Evolutionary conservation across 2,113 vertebrate species (phyloP).

Genomic region (Chamaea fasciata): DNA sequence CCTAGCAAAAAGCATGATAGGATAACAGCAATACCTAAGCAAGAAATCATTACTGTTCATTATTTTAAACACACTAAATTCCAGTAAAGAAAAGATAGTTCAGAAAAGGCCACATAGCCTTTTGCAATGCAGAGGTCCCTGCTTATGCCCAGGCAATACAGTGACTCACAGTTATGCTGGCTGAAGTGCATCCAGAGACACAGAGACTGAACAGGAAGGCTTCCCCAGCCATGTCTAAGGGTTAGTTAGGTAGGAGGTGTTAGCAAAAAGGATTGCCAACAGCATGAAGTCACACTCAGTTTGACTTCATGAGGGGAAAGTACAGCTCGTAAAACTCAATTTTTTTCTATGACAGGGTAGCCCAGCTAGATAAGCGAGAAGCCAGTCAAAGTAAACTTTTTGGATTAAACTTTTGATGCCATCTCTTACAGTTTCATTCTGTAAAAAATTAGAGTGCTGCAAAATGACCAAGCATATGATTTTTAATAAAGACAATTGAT

Average conservation of each 20-base stretch:
- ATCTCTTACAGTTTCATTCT: not conserved
- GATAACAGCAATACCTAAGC: not conserved
- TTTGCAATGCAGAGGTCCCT: not conserved
- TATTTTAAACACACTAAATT: not conserved
- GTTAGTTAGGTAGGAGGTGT: not conserved
- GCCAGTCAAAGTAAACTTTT: accelerated
- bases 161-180: not conserved
- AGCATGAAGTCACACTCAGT: not conserved
- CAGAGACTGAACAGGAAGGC: not conserved
- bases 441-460: not conserved
- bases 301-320: not conserved
- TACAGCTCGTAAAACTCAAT: not conserved
- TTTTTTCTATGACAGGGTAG: not conserved
- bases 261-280: not conserved
- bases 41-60: not conserved
- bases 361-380: not conserved
- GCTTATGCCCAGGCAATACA: no score
- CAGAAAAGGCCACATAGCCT: not conserved
- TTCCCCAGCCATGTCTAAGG: not conserved
- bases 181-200: not conserved
- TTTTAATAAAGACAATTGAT: not conserved
- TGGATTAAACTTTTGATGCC: not conserved
- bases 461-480: not conserved
- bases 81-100: not conserved
- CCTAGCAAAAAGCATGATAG: not conserved